Evolutionary conservation across 2,888 invertebrate genomes (phyloP).

Genomic region (Athetis lepigone): DNA sequence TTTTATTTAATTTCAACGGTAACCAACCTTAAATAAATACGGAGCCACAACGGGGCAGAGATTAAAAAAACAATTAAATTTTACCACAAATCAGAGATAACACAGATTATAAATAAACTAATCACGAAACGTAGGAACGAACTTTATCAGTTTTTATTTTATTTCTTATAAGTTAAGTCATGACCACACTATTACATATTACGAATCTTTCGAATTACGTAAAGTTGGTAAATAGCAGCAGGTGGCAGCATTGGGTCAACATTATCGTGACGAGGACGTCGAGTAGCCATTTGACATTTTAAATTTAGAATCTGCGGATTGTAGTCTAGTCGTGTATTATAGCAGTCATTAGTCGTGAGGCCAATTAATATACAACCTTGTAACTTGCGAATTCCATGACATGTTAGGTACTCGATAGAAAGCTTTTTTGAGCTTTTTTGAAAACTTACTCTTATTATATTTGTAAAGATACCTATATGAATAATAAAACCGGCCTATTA

Average conservation of each 20-base stretch:
- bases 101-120: constrained; percentile 2
- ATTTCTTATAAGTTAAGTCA: constrained; percentile 65
- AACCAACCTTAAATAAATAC: too few species aligned
- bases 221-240: constrained; percentile 62
- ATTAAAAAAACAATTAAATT: not conserved
- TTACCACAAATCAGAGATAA: constrained; percentile 13
- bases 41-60: too few species aligned
- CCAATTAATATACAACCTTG: constrained; percentile 41
- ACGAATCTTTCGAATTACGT: constrained; percentile 66
- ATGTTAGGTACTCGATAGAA: constrained; percentile 3
- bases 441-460: not conserved
- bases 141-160: constrained; percentile 55
- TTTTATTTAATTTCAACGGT: too few species aligned
- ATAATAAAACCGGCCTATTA: too few species aligned
- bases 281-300: constrained; percentile 65
- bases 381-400: constrained; percentile 15
- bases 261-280: constrained; percentile 76
- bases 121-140: constrained; percentile 49
- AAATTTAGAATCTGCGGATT: constrained; percentile 57
- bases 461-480: not conserved
- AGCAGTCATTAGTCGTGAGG: constrained; percentile 35
- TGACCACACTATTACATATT: constrained; percentile 58
- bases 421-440: not conserved
- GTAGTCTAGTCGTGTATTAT: constrained; percentile 45
- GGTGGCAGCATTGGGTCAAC: constrained; percentile 71